Conservation (phyloP, 2,113 vertebrate genomes). For the Octodon degus region DNA sequence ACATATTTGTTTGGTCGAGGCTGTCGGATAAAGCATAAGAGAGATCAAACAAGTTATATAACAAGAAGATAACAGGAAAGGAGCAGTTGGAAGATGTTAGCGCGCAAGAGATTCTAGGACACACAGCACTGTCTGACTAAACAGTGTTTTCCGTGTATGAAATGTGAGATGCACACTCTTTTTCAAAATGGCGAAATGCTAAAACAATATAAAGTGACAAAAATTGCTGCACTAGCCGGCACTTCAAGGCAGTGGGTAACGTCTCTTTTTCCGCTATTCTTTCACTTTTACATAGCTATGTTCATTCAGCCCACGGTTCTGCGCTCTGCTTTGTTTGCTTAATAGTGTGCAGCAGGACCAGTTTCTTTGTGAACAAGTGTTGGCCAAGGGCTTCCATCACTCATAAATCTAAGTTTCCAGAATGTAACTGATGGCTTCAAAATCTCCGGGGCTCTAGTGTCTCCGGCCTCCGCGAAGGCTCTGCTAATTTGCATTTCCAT, state of each 20-base stretch:
- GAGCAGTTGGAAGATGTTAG: neutral
- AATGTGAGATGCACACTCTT: neutral
- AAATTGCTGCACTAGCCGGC: neutral
- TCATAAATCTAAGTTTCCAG: neutral
- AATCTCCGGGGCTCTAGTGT: neutral
- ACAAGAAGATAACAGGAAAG: neutral
- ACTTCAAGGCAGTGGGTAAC: neutral
- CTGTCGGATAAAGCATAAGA: neutral
- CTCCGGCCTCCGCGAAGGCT: neutral
- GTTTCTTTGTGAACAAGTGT: neutral
- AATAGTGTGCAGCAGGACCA: neutral
- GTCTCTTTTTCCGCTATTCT: neutral
- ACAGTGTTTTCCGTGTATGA: neutral
- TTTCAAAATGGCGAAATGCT: neutral
- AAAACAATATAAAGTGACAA: neutral
- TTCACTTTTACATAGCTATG: neutral
- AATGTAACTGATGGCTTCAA: neutral
- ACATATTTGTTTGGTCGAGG: neutral
- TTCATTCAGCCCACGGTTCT: neutral
- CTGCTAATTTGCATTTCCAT: conserved; percentile 31
- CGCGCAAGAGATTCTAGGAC: neutral
- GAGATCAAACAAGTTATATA: neutral
- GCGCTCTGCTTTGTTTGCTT: neutral
- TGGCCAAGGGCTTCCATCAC: conserved; percentile 17
- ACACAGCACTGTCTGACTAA: neutral